Conservation (phyloP, 2,797 vertebrate genomes). For the Uromys caudimaculatus region DNA sequence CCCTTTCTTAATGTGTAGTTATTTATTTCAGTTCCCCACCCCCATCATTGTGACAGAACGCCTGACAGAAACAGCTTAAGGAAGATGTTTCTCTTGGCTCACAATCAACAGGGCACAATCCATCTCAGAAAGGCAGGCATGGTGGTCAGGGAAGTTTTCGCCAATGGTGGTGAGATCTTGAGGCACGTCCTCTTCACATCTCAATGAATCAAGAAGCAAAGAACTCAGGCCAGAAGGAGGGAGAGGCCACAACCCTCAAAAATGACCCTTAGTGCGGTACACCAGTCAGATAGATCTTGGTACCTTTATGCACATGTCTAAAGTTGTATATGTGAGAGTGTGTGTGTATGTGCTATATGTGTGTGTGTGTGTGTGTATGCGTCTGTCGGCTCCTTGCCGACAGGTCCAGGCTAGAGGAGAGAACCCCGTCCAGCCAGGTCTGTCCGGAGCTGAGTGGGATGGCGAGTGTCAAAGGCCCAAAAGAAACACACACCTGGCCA, state of each 20-base stretch:
- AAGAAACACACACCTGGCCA: too few relatives aligned
- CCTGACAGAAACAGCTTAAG: background rate
- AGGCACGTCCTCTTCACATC: background rate
- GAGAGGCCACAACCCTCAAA: background rate
- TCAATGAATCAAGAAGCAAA: background rate
- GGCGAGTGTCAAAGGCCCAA: too few relatives aligned
- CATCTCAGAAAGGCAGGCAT: background rate
- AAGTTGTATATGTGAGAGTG: background rate
- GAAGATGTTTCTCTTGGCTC: background rate
- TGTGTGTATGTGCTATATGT: too few relatives aligned
- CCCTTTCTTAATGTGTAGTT: background rate
- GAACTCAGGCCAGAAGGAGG: background rate
- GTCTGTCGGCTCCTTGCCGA: too few relatives aligned
- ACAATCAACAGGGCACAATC: background rate
- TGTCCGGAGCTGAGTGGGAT: too few relatives aligned
- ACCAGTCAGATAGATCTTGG: background rate
- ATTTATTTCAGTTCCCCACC: background rate
- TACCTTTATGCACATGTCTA: background rate
- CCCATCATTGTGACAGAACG: background rate
- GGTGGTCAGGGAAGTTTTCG: background rate
- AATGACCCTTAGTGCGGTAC: background rate
- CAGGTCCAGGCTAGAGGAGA: too few relatives aligned
- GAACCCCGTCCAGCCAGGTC: too few relatives aligned
- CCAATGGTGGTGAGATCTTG: background rate
- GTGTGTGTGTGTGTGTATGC: too few relatives aligned